A percentile compares a stretch with the other conserved stretches of the same genome.
Conservation (phyloP, 2,888 invertebrate genomes). For the Blomia tropicalis region DNA sequence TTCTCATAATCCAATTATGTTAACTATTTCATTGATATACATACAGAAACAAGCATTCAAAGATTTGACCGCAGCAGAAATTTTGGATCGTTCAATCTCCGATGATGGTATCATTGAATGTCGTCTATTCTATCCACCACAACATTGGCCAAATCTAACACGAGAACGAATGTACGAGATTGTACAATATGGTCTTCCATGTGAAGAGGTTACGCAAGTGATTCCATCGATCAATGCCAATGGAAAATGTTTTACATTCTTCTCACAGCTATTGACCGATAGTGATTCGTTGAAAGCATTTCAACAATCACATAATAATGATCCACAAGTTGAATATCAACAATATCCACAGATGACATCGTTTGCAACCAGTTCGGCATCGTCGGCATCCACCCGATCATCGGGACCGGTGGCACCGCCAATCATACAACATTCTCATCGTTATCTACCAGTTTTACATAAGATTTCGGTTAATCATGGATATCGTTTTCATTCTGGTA, state of each 20-base stretch:
- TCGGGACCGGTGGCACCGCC: conserved; percentile 14
- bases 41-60: conserved; percentile 22
- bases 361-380: conserved; percentile 1
- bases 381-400: conserved; percentile 6
- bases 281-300: conserved; percentile 1
- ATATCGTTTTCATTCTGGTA: conserved; percentile 23
- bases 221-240: conserved; percentile 20
- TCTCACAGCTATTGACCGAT: conserved; percentile 17
- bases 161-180: conserved; percentile 20
- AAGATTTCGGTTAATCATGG: conserved; percentile 22
- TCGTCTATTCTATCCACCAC: conserved; percentile 19
- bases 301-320: not conserved
- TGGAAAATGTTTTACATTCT: conserved; percentile 22
- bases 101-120: conserved; percentile 18
- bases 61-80: conserved; percentile 12
- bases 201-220: conserved; percentile 21
- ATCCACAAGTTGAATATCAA: not conserved
- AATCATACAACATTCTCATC: conserved; percentile 1
- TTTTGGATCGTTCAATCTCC: conserved; percentile 11
- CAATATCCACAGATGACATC: conserved; percentile 15
- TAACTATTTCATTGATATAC: not conserved
- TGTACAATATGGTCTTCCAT: conserved; percentile 22
- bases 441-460: conserved; percentile 5
- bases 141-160: conserved; percentile 21
- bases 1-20: not conserved